These are phyloP conservation scores for Acheta domesticus DNA, from an alignment of 2,888 invertebrate species.

Conservation along the genomic window DNA sequence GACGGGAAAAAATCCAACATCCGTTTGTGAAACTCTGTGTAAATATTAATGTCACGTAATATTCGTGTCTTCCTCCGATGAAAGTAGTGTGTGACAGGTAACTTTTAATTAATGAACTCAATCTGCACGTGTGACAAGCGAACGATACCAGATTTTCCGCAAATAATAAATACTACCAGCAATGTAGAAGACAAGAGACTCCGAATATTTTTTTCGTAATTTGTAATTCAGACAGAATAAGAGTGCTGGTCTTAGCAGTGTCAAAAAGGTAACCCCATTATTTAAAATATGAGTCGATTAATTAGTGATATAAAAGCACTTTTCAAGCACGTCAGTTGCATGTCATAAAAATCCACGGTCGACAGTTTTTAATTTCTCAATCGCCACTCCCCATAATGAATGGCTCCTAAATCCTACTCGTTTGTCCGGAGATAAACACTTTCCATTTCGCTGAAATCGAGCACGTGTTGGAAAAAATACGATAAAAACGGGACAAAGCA, in stretches of 20 bases:
- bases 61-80: not conserved
- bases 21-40: not conserved
- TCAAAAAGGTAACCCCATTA: not conserved
- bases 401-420: not conserved
- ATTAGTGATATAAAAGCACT: not conserved
- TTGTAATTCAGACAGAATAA: no score
- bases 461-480: not conserved
- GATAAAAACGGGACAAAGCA: not conserved
- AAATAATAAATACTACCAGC: not conserved
- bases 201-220: no score
- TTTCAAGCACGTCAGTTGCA: not conserved
- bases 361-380: conserved; percentile 7
- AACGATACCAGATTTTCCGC: not conserved
- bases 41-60: not conserved
- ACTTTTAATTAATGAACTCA: conserved; percentile 6
- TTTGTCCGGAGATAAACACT: not conserved
- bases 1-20: not conserved
- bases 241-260: no score
- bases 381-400: conserved; percentile 9
- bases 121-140: not conserved
- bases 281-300: not conserved
- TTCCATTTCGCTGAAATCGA: not conserved
- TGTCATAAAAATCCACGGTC: conserved; percentile 2
- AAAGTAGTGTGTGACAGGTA: not conserved
- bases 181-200: not conserved